A percentile compares a stretch with the other conserved stretches of the same genome.
These are phyloP conservation scores for Kuschelorhynchus macadamiae DNA, from an alignment of 2,888 invertebrate species.

Conservation along the genomic window DNA sequence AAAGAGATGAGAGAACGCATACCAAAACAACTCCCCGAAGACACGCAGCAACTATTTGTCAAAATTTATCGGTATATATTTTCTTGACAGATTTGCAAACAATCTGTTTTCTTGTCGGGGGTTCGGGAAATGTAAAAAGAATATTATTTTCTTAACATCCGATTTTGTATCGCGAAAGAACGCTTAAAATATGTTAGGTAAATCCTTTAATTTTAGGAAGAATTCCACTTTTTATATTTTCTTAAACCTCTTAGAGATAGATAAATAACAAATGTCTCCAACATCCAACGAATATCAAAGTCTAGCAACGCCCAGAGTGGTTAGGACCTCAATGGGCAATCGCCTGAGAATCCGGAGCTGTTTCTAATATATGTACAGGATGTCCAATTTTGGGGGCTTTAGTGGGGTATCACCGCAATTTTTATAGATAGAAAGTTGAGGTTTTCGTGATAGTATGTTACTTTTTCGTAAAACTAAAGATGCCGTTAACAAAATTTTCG, in stretches of 20 bases:
- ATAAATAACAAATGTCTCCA: background rate
- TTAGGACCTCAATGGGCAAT: no score
- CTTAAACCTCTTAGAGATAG: background rate
- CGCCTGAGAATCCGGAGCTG: no score
- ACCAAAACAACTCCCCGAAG: slow-evolving; percentile 22
- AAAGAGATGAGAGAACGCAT: slow-evolving; percentile 3
- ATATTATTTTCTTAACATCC: slow-evolving; percentile 5
- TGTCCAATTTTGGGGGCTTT: no score
- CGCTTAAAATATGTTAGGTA: background rate
- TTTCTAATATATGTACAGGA: no score
- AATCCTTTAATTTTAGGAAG: background rate
- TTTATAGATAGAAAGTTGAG: no score
- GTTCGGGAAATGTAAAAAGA: background rate
- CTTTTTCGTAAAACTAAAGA: no score
- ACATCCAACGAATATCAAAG: no score
- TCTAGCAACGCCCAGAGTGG: no score
- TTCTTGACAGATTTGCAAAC: slow-evolving; percentile 33
- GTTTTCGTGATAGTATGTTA: no score
- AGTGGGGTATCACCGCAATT: no score
- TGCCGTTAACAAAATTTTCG: no score
- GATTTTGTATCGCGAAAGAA: slow-evolving; percentile 4
- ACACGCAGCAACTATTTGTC: slow-evolving; percentile 41
- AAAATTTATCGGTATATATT: slow-evolving; percentile 41
- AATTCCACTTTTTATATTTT: background rate
- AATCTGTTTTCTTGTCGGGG: slow-evolving; percentile 33